A percentile compares a stretch with the other conserved stretches of the same genome.
phyloP scores from a whole-genome alignment of 2,888 invertebrate genomes.

The Chirona hameri region DNA sequence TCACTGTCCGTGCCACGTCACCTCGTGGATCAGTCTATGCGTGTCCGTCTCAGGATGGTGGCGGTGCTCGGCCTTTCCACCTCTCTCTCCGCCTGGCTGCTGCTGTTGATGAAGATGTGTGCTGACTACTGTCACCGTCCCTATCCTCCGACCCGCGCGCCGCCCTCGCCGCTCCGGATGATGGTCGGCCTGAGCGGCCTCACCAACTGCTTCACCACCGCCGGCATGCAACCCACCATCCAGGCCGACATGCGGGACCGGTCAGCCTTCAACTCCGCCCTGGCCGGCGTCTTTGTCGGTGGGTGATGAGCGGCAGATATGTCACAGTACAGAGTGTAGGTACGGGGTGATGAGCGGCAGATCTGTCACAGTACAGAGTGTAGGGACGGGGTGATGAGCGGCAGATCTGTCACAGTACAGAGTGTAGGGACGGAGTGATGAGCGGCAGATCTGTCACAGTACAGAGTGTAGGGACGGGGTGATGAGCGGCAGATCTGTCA shows the following conservation, averaged over 20 bases:
- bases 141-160: neutral
- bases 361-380: too few species aligned
- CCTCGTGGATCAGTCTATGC: too few species aligned
- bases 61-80: neutral
- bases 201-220: neutral
- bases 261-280: neutral
- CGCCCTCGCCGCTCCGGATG: neutral
- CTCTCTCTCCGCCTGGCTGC: neutral
- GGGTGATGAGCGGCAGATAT: neutral
- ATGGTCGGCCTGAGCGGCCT: neutral
- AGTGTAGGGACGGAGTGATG: neutral
- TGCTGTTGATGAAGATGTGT: slow-evolving; percentile 2
- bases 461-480: neutral
- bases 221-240: neutral
- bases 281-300: neutral
- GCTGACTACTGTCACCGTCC: neutral
- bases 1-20: too few species aligned
- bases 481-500: too few species aligned
- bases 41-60: neutral
- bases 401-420: too few species aligned
- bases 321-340: too few species aligned
- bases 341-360: too few species aligned
- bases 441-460: too few species aligned
- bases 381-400: neutral
- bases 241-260: slow-evolving; percentile 3